phyloP scores from a whole-genome alignment of 2,113 vertebrate species.

The Sinocyclocheilus anophthalmus region DNA sequence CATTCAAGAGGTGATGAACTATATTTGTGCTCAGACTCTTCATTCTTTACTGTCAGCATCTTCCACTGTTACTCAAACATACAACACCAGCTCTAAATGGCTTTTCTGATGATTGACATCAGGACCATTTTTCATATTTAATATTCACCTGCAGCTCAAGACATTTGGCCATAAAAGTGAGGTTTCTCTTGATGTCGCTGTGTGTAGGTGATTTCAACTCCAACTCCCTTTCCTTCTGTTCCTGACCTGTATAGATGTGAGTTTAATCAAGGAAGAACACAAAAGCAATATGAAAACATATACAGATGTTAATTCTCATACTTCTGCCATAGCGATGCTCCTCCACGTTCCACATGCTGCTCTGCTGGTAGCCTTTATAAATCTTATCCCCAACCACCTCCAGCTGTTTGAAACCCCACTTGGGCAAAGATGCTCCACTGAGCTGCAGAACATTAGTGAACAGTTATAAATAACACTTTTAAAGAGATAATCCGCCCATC shows the following conservation, averaged over 20 bases:
- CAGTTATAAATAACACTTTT: conserved; percentile 16
- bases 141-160: conserved; percentile 85
- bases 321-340: conserved; percentile 93
- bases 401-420: conserved; percentile 93
- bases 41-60: conserved; percentile 88
- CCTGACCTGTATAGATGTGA: conserved; percentile 78
- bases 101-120: background rate
- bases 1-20: conserved; percentile 92
- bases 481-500: background rate
- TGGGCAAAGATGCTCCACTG: conserved; percentile 86
- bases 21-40: conserved; percentile 92
- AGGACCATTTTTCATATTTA: background rate
- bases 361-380: conserved; percentile 80
- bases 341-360: conserved; percentile 89
- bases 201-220: conserved; percentile 88
- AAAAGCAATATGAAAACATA: conserved; percentile 9
- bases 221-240: conserved; percentile 88
- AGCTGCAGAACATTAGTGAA: conserved; percentile 79
- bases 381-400: conserved; percentile 92
- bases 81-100: background rate
- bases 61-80: conserved; percentile 80
- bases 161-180: conserved; percentile 94
- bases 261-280: background rate
- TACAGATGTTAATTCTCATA: conserved; percentile 62
- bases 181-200: conserved; percentile 83